phyloP scores from a whole-genome alignment of 2,113 vertebrate genomes.

The Thunnus thynnus region DNA sequence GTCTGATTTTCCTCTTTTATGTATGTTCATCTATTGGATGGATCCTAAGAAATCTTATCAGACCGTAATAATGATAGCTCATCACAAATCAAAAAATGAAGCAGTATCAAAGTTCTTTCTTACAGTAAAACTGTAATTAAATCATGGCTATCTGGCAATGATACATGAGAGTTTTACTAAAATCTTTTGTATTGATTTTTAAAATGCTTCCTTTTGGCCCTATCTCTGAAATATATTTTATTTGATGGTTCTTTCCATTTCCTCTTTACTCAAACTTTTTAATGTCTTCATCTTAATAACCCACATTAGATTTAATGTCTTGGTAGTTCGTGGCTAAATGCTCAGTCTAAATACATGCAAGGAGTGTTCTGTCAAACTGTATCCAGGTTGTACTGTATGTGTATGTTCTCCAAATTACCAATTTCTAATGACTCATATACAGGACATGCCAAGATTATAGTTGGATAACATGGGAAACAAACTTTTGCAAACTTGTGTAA shows the following conservation, averaged over 20 bases:
- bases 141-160: slow-evolving; percentile 66
- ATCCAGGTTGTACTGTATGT: neutral
- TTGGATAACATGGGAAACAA: neutral
- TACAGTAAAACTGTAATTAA: slow-evolving; percentile 79
- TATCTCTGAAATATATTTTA: slow-evolving; percentile 55
- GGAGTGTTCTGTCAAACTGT: neutral
- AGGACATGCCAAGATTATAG: neutral
- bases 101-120: slow-evolving; percentile 70
- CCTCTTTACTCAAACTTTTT: slow-evolving; percentile 17
- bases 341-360: slow-evolving; percentile 13
- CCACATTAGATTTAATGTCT: slow-evolving; percentile 48
- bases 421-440: neutral
- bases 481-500: neutral
- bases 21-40: slow-evolving; percentile 54
- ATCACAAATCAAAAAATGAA: slow-evolving; percentile 72
- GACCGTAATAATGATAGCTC: slow-evolving; percentile 66
- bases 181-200: slow-evolving; percentile 79
- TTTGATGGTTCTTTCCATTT: slow-evolving; percentile 62
- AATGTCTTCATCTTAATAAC: slow-evolving; percentile 59
- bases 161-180: slow-evolving; percentile 73
- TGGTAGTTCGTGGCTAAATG: slow-evolving; percentile 19
- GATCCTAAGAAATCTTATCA: slow-evolving; percentile 67
- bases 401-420: neutral
- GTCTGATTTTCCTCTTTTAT: slow-evolving; percentile 53
- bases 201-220: slow-evolving; percentile 70